Conservation (phyloP, 2,888 invertebrate species). For the Chaitophorus viminalis region DNA sequence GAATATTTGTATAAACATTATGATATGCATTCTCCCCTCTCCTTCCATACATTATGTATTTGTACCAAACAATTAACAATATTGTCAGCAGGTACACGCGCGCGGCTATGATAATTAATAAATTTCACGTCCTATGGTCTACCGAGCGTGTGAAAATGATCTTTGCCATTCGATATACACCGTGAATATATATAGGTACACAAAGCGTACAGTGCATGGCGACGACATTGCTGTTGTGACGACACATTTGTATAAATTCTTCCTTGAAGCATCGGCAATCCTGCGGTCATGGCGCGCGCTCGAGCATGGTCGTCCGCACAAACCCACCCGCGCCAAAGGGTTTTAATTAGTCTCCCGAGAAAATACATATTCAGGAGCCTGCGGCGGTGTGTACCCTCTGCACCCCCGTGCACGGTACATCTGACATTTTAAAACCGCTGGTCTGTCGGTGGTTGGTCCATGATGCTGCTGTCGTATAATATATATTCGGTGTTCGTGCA, state of each 20-base stretch:
- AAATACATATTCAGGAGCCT: constrained; percentile 14
- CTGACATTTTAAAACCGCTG: constrained; percentile 25
- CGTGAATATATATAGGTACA: neutral
- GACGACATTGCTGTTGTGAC: neutral
- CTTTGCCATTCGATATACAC: neutral
- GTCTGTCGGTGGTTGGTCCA: neutral
- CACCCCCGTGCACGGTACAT: neutral
- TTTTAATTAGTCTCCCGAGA: neutral
- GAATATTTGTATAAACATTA: neutral
- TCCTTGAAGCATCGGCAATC: neutral
- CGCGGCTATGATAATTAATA: neutral
- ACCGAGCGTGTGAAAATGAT: neutral
- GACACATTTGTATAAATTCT: neutral
- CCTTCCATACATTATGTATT: neutral
- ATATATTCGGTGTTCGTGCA: neutral
- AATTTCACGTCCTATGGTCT: neutral
- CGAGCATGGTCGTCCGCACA: neutral
- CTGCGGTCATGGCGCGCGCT: neutral
- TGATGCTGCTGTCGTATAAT: too few relatives aligned
- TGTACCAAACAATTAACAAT: neutral
- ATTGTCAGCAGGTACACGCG: neutral
- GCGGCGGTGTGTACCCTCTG: neutral
- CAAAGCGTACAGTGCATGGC: neutral
- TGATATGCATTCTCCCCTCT: neutral
- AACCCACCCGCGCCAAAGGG: neutral